phyloP scores from a whole-genome alignment of 2,888 invertebrate genomes.

The Mactromeris polynyma region DNA sequence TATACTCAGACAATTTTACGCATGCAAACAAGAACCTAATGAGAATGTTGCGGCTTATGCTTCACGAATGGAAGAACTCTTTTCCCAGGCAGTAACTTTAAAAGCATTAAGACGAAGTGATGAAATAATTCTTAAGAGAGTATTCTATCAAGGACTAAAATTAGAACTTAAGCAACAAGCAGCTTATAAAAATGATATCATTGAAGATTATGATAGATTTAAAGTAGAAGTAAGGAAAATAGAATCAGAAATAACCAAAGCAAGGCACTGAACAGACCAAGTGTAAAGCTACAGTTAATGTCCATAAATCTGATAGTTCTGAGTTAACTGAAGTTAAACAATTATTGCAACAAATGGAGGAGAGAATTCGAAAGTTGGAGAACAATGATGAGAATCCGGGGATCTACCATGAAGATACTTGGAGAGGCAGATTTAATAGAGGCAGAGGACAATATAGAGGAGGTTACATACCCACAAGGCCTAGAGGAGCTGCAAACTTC shows the following conservation, averaged over 20 bases:
- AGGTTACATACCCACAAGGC: no score
- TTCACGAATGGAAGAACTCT: conserved; percentile 6
- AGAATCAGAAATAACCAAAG: conserved; percentile 27
- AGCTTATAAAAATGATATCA: conserved; percentile 30
- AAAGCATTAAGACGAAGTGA: conserved; percentile 26
- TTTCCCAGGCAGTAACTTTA: conserved; percentile 25
- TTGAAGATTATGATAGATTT: conserved; percentile 46
- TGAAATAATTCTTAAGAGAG: conserved; percentile 19
- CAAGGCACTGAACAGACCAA: not conserved
- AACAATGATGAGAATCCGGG: no score
- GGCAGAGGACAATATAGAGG: no score
- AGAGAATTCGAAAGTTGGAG: no score
- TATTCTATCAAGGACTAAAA: conserved; percentile 35
- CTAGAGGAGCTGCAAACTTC: no score
- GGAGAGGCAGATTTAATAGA: no score
- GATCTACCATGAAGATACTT: no score
- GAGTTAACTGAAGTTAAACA: conserved; percentile 41
- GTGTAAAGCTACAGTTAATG: not conserved
- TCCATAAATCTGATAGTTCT: not conserved
- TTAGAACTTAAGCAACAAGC: conserved; percentile 32
- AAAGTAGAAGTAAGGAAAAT: conserved; percentile 45
- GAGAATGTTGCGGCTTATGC: not conserved
- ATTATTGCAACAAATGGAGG: conserved; percentile 23
- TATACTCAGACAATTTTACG: conserved; percentile 14
- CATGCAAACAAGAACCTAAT: not conserved